These are phyloP conservation scores for Syrrhaptes paradoxus DNA, from an alignment of 2,113 vertebrate species.

Conservation along the genomic window DNA sequence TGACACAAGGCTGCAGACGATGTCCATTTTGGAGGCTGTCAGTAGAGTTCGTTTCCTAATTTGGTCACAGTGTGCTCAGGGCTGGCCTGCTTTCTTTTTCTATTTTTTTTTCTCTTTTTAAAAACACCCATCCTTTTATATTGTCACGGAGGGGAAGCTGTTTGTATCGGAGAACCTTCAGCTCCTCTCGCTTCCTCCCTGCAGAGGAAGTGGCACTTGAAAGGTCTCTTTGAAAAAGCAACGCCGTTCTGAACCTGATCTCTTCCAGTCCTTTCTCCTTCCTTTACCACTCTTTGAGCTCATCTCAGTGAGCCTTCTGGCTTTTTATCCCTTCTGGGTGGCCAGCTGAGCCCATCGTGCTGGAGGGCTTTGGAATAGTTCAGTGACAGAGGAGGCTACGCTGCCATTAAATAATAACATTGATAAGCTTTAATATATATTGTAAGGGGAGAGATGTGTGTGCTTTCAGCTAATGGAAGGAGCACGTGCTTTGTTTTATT, in stretches of 20 bases:
- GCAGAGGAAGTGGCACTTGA: constrained; percentile 68
- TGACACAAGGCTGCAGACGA: not conserved
- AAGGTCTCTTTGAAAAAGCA: not conserved
- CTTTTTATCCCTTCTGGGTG: not conserved
- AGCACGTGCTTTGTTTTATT: rapidly evolving
- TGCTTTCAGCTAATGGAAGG: not conserved
- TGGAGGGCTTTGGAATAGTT: not conserved
- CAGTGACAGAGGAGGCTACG: not conserved
- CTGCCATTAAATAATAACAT: not conserved
- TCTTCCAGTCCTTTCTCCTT: not conserved
- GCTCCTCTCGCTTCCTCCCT: constrained; percentile 68
- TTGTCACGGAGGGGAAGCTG: constrained; percentile 66
- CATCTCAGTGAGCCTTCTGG: not conserved
- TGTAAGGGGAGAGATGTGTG: not conserved
- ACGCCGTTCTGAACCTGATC: not conserved
- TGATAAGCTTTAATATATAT: not conserved
- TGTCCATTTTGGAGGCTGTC: constrained; percentile 55
- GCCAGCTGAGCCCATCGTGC: not conserved
- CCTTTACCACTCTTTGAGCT: not conserved
- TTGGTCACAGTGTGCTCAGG: constrained; percentile 74
- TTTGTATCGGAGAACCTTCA: constrained; percentile 49
- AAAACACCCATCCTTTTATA: constrained; percentile 31
- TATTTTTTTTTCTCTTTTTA: not conserved
- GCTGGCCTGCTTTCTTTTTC: constrained; percentile 67
- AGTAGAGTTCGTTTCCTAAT: constrained; percentile 76